Evolutionary conservation across 64 coral and sea anemone genomes (phyloP).

Genomic region (Stichodactyla helianthus): DNA sequence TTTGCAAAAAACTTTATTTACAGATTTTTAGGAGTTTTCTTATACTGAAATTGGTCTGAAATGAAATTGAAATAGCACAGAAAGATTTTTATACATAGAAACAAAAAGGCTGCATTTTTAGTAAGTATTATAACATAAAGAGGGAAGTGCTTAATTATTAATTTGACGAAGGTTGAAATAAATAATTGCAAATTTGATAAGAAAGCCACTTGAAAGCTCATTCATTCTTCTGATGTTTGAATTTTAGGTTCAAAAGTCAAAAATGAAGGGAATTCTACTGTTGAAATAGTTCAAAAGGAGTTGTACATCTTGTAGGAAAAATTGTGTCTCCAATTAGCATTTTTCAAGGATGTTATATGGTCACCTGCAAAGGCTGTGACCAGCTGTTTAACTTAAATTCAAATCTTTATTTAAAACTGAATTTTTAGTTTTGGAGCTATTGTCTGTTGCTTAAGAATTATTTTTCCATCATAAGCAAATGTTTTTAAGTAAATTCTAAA

Average conservation of each 20-base stretch:
- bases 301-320: background rate
- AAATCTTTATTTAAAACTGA: no score
- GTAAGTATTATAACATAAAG: background rate
- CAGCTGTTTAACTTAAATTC: no score
- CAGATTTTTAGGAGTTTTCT: background rate
- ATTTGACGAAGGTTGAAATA: background rate
- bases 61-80: background rate
- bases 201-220: background rate
- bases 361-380: no score
- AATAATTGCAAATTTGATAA: conserved; percentile 22
- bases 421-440: no score
- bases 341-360: no score
- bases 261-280: background rate
- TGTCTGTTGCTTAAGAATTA: no score
- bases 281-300: no score
- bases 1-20: background rate
- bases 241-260: background rate
- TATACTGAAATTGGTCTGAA: background rate
- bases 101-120: background rate
- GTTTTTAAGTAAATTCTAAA: no score
- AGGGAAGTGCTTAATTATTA: background rate
- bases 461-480: no score
- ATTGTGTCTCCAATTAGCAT: background rate
- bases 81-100: background rate
- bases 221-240: background rate